Conservation (phyloP, 2,113 vertebrate species). For the Xyrauchen texanus region DNA sequence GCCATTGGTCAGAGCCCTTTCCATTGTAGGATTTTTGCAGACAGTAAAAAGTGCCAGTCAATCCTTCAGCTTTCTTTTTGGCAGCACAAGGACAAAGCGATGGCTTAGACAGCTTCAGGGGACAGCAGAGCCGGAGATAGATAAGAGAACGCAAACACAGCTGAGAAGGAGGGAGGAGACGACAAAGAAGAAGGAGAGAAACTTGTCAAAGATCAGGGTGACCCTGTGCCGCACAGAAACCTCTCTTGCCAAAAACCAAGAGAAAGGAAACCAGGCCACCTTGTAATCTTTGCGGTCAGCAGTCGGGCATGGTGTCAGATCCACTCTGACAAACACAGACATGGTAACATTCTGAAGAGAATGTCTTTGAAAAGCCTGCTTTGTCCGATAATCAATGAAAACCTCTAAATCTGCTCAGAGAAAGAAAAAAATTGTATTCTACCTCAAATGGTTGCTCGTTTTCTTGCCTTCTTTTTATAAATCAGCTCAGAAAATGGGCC, state of each 20-base stretch:
- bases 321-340: background rate
- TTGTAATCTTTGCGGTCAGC: conserved; percentile 58
- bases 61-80: conserved; percentile 39
- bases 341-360: conserved; percentile 15
- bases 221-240: conserved; percentile 68
- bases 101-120: conserved; percentile 75
- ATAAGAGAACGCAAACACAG: conserved; percentile 70
- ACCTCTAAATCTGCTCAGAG: background rate
- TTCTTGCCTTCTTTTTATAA: no score
- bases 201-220: conserved; percentile 72
- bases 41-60: conserved; percentile 59
- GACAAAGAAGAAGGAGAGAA: conserved; percentile 60
- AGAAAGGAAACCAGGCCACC: conserved; percentile 61
- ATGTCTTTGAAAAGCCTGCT: conserved; percentile 5
- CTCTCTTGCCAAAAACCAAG: conserved; percentile 65
- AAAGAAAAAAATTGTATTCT: background rate
- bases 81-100: conserved; percentile 71
- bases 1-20: conserved; percentile 14
- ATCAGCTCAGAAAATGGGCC: no score
- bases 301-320: conserved; percentile 57
- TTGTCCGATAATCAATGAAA: background rate
- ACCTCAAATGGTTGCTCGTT: background rate
- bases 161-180: conserved; percentile 50
- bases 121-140: conserved; percentile 73
- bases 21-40: conserved; percentile 8